Base-by-base conservation (phyloP, 2,888 invertebrate genomes). In the Synanthedon formicaeformis region DNA sequence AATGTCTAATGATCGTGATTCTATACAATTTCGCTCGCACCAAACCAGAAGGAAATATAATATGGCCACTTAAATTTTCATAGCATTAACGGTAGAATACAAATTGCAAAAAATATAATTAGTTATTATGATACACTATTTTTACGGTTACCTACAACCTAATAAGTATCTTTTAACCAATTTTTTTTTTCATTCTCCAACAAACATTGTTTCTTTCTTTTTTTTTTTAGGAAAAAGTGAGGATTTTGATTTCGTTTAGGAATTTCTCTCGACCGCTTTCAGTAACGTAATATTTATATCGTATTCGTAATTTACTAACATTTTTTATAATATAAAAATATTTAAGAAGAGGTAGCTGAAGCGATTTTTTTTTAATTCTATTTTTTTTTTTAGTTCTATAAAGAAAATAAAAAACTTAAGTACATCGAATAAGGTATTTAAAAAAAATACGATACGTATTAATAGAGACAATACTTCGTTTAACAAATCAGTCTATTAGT, bases 281-380 rank as follows among this genome's bases (percentile, higher is more conserved):
- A 71, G 72, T 76, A 68, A 73, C 69, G 60, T 67, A 64, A 65
- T 57, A 54, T 27, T 59, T n/a, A n/a, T n/a, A 16, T 64, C 60
- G 56, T 62, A 61, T 65, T 65, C 41, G 40, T 40, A 49, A 40
- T 34, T 50, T 50, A 54, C 11, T 18, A 23, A 51, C 40, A 51
- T 48, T 34, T 34, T 23, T 34, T 34, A 34, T 27, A 67, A 69
- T 82, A 85, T 68, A 84, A 81, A 83, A 82, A 83, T 83, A 85
- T 73, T 80, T 81, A 75, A 78, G 73, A 81, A 83, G 85, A 84
- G 83, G 85, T 85, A 84, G 84, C 78, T 80, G 75, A 75, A 77
- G 75, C 75, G 59, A 63, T 64, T 68, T 71, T 66, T 59, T 65
- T 61, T 66, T 66, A 66, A 63, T 61, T 66, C 66, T 58, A 69